Conservation (phyloP, 1,140 invertebrate genomes). For the Oedothorax gibbosus region DNA sequence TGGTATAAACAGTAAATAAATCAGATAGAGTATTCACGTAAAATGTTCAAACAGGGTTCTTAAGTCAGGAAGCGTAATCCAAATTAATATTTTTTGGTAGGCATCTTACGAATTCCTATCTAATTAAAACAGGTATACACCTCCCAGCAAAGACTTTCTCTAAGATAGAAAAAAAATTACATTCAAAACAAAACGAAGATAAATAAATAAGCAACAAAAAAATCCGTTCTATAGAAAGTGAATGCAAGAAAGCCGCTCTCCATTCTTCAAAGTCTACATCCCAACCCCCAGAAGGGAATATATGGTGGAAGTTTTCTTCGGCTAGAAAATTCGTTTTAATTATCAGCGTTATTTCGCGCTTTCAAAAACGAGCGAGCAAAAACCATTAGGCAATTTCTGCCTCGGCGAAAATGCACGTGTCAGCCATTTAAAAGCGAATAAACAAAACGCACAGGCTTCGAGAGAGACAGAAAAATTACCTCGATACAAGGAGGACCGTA, state of each 20-base stretch:
- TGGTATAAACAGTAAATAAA: slow-evolving; percentile 29
- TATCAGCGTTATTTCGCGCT: slow-evolving; percentile 57
- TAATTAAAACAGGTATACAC: slow-evolving; percentile 56
- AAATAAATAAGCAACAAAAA: slow-evolving; percentile 9
- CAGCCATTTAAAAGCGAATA: slow-evolving; percentile 53
- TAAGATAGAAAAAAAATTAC: slow-evolving; percentile 8
- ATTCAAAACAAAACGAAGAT: not conserved
- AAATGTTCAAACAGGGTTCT: slow-evolving; percentile 17
- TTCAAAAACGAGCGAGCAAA: slow-evolving; percentile 55
- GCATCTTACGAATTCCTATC: slow-evolving; percentile 40
- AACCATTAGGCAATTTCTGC: slow-evolving; percentile 58
- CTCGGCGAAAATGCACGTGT: slow-evolving; percentile 25
- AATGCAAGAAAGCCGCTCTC: slow-evolving; percentile 10
- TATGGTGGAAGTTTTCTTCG: slow-evolving; percentile 43
- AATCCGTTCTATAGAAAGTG: slow-evolving; percentile 21
- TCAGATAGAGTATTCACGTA: slow-evolving; percentile 40
- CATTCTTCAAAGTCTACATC: slow-evolving; percentile 49
- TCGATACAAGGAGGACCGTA: slow-evolving; percentile 38
- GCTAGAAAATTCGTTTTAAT: slow-evolving; percentile 60
- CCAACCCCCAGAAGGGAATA: slow-evolving; percentile 53
- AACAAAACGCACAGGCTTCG: slow-evolving; percentile 36
- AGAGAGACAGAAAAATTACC: slow-evolving; percentile 58
- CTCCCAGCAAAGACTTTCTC: slow-evolving; percentile 20
- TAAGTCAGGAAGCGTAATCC: slow-evolving; percentile 43
- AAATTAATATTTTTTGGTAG: slow-evolving; percentile 52